These are phyloP conservation scores for Mythimna lalbum DNA, from an alignment of 2,888 invertebrate species.

Conservation along the genomic window DNA sequence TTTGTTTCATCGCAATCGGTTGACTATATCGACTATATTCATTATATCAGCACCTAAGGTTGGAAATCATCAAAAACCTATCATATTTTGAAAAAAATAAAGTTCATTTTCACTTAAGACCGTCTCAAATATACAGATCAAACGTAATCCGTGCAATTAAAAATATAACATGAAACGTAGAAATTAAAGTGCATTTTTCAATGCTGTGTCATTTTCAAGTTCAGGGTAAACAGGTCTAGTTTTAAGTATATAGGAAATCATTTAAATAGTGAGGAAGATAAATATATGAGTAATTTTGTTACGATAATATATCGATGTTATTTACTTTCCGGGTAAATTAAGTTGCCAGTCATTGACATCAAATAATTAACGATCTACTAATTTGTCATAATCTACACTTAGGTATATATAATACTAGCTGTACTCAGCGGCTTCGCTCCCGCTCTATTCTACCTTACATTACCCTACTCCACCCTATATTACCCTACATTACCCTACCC, in stretches of 20 bases:
- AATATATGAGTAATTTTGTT: slow-evolving; percentile 21
- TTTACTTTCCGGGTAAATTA: slow-evolving; percentile 31
- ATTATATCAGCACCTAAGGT: no score
- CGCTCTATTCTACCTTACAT: no score
- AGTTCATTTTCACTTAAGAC: neutral
- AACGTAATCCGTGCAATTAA: neutral
- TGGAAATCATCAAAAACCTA: neutral
- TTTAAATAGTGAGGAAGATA: slow-evolving; percentile 32
- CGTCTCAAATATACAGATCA: neutral
- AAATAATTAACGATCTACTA: neutral
- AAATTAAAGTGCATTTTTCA: neutral
- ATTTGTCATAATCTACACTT: neutral
- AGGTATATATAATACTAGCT: no score
- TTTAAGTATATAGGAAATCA: slow-evolving; percentile 45
- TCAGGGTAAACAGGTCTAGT: slow-evolving; percentile 21
- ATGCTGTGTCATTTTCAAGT: slow-evolving; percentile 15
- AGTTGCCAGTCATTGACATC: slow-evolving; percentile 23
- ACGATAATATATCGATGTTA: neutral
- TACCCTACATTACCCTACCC: no score
- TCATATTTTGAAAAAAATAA: accelerated
- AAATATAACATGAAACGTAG: neutral
- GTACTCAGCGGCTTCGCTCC: no score
- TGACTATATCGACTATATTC: no score
- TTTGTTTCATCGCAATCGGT: no score
- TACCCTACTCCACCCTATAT: no score